Base-by-base conservation (phyloP, 2,797 vertebrate genomes). In the Sebastes kiyomatsui region DNA sequence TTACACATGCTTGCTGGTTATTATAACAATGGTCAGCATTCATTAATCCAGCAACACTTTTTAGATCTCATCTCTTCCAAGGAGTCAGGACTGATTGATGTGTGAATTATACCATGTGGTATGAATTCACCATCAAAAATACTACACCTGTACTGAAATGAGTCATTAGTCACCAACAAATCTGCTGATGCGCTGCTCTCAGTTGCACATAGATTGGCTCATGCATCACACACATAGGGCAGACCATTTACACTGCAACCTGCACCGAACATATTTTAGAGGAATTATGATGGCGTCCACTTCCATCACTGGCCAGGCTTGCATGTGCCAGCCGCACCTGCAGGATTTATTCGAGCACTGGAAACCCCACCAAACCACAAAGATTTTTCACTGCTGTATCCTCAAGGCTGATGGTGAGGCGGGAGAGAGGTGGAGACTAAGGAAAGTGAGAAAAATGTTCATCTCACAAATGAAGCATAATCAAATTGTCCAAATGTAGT, bases 61-160 rank as follows among this genome's bases (percentile, higher is more conserved):
- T 84, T 54, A 28, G 23, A 72, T 76, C 32, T 65, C 7, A 6
- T 76, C 54, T 64, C 30, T 32, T 66, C 38, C 6, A 14, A 56
- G 22, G 27, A 62, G 54, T 61, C 33, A n/a, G 30, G 35, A 46
- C 23, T 16, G 56, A 62, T 16, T 28, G 52, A 62, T 77, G 38
- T 81, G 59, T n/a, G n/a, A 76, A 14, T 75, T 11, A 75, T 55
- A 30, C 33, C 2, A 22, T 65, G 23, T 14, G 7, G 20, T 49
- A n/a, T 81, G 54, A 78, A 49, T 67, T 69, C 8, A 28, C 25
- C 49, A 30, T 69, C 2, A 65, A 10, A 72, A 73, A 55, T 30
- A 78, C 62, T 64, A 55, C 66, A 83, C 59, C 49, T 83, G 59
- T 56, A 22, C 22, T 30, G 32, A 83, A 67, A 73, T 73, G 35